Base-by-base conservation (phyloP, 64 coral and sea anemone genomes). In the Acropora tenuis region DNA sequence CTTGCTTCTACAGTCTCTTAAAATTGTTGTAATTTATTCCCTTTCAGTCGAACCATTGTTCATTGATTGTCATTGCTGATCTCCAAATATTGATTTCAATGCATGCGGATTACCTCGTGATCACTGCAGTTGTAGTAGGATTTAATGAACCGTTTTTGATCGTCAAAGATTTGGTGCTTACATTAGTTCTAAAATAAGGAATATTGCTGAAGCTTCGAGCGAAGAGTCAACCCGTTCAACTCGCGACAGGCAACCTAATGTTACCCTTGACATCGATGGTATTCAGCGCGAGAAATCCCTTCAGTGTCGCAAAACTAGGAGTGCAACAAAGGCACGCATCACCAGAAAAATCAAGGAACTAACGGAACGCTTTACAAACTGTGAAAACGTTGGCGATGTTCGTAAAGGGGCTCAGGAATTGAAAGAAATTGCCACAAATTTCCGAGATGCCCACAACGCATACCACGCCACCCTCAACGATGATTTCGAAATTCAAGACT, bases 391-490 rank as follows among this genome's bases (percentile, higher is more conserved):
- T 59, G 52, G 19, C 4, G 50, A 80, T 59, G 78, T 80, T 59
- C 6, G 52, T 18, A 40, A 3, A 80, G 13, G 8, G 52, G 78
- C 78, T 1, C 50, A 60, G n/a, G 50, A 80, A 41, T 59, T 41
- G 9, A 18, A 40, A 61, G 59, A 61, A 61, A 61, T 61, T 11
- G 59, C 59, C 59, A 13, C 5, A 2, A 61, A 61, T 61, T 61
- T 80, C 50, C 50, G 78, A 59, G 50, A 41, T 52, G n/a, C 30
- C 30, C 78, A 80, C 78, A 80, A 59, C 19, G 78, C 78, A 6
- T 80, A 80, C n/a, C 78, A 80, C 48, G 77, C 77, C 77, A 55
- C 77, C 48, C 77, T 79, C 50, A 48, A 79, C 0, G 77, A 79
- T 17, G 77, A 79, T 1, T 79, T 55, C 48, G 77, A 79, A 55